Base-by-base conservation (phyloP, 2,888 invertebrate genomes). In the Dyspetes luteomarginatus region DNA sequence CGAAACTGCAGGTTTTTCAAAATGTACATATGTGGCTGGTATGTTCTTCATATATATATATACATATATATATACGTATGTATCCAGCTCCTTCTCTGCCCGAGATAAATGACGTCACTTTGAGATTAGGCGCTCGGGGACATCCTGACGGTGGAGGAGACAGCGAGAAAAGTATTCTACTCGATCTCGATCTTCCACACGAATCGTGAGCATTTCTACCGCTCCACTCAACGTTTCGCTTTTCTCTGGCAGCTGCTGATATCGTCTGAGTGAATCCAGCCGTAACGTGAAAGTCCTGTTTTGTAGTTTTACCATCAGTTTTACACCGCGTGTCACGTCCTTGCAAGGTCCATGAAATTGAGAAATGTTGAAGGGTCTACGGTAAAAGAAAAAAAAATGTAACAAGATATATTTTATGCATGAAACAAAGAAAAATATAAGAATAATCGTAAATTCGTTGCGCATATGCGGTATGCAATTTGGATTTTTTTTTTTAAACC, bases 21-120 rank as follows among this genome's bases (percentile, higher is more conserved):
- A 36, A 50, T 73, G 62, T 64, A 72, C 62, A 30, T 24, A 56
- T 48, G 26, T 73, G 15, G 26, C 48, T 17, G 4, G 36, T 36
- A 36, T 36, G 36, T 36, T 36, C 36, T 36, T 12, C 36, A 36
- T 12, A n/a, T 19, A 22, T 62, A 41, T n/a, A 22, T 43, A 43
- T 72, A 58, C 48, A 71, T 28, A 41, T 62, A 36, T 24, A 45
- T 48, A 41, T 65, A 76, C 69, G 82, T 82, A 85, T 84, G 83
- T 74, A 62, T n/a, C 77, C 82, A 78, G 85, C 84, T 84, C 83
- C 84, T 84, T 76, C 83, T 86, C 84, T 74, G 78, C 15, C 22
- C 62, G 50, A 84, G 86, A 88, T 88, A 87, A 88, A 88, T 85
- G 87, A 88, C 85, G 85, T 85, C 86, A 88, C 88, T 88, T 87